Conservation (phyloP, 2,113 vertebrate species). For the Madoqua kirkii region DNA sequence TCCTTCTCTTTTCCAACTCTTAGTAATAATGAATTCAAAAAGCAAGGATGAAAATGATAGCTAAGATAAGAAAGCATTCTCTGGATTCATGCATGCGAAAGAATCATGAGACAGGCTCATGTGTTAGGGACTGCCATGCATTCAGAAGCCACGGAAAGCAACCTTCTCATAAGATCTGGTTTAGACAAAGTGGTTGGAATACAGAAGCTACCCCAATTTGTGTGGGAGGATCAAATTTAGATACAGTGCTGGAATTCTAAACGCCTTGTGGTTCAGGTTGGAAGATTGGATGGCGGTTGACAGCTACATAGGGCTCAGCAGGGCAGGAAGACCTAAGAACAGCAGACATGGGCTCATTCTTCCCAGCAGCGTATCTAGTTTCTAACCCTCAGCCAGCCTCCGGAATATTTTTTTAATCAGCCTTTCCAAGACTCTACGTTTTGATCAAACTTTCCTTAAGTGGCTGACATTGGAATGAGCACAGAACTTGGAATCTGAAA, state of each 20-base stretch:
- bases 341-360: not conserved
- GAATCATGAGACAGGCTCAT: not conserved
- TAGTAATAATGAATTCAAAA: not conserved
- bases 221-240: slow-evolving; percentile 65
- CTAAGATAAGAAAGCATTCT: not conserved
- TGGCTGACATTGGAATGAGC: not conserved
- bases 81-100: not conserved
- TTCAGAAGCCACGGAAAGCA: slow-evolving; percentile 27
- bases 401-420: not conserved
- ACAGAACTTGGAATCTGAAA: slow-evolving; percentile 23
- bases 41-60: not conserved
- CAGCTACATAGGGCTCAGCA: not conserved
- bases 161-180: slow-evolving; percentile 12
- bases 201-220: slow-evolving; percentile 70
- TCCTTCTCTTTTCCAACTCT: not conserved
- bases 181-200: not conserved
- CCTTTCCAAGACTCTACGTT: not conserved
- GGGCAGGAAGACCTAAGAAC: slow-evolving; percentile 25
- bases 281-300: not conserved
- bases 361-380: slow-evolving; percentile 13
- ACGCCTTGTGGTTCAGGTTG: slow-evolving; percentile 34
- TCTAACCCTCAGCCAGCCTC: not conserved
- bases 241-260: slow-evolving; percentile 50
- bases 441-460: not conserved
- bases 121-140: not conserved